Percentiles rank a stretch among this genome's conserved stretches.
Conservation (phyloP, 2,797 vertebrate genomes). For the Huso huso region DNA sequence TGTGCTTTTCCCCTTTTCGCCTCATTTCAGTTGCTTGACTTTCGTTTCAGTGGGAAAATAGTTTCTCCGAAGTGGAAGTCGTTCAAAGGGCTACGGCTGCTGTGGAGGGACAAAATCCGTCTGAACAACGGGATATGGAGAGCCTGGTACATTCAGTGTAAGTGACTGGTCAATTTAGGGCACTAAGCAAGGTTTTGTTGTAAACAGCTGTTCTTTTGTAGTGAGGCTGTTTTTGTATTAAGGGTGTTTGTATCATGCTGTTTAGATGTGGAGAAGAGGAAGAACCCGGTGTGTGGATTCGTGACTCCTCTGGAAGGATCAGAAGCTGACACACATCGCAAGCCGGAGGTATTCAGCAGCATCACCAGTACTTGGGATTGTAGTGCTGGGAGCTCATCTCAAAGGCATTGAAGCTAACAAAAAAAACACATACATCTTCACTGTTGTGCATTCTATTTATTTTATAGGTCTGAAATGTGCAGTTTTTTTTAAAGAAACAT, state of each 20-base stretch:
- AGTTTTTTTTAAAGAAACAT: too few species aligned
- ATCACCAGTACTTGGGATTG: too few species aligned
- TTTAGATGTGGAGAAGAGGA: slow-evolving; percentile 85
- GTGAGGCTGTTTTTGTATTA: too few species aligned
- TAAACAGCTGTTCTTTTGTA: too few species aligned
- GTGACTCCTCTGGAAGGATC: slow-evolving; percentile 85
- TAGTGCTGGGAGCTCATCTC: too few species aligned
- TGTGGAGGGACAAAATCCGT: slow-evolving; percentile 94
- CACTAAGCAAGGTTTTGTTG: too few species aligned
- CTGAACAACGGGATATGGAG: slow-evolving; percentile 98
- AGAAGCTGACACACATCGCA: slow-evolving; percentile 83
- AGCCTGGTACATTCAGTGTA: slow-evolving; percentile 96
- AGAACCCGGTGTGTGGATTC: slow-evolving; percentile 82
- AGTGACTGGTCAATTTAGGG: slow-evolving; percentile 42
- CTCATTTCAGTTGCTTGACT: not conserved
- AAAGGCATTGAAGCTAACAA: too few species aligned
- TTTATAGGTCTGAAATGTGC: too few species aligned
- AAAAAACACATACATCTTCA: too few species aligned
- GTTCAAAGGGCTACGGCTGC: slow-evolving; percentile 86
- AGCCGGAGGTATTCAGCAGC: slow-evolving; percentile 70
- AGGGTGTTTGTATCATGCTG: too few species aligned
- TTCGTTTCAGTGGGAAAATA: slow-evolving; percentile 72
- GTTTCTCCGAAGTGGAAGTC: slow-evolving; percentile 98
- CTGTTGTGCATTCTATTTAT: too few species aligned
- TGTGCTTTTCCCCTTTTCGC: too few species aligned